Evolutionary conservation across 2,113 vertebrate genomes (phyloP).

Genomic region (Petaurus breviceps): DNA sequence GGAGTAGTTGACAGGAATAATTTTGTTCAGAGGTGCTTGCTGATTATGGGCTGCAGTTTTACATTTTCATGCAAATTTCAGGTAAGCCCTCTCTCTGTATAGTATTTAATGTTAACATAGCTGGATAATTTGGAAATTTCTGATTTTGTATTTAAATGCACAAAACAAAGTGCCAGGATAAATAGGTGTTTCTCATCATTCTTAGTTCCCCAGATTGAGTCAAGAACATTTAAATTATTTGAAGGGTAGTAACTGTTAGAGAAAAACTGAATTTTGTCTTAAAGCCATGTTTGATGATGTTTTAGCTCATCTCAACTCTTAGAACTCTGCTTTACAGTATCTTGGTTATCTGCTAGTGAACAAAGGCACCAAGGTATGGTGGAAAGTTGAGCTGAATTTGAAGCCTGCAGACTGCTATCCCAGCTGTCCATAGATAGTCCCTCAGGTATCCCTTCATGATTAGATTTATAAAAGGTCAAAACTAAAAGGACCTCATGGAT

Average conservation of each 20-base stretch:
- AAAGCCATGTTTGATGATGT: not conserved
- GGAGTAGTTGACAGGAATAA: constrained; percentile 78
- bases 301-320: not conserved
- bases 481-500: not conserved
- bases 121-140: constrained; percentile 68
- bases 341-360: not conserved
- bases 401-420: not conserved
- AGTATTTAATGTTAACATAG: constrained; percentile 62
- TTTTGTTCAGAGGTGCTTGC: constrained; percentile 74
- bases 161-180: constrained; percentile 38
- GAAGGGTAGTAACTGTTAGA: not conserved
- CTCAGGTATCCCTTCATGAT: not conserved
- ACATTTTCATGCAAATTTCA: constrained; percentile 78
- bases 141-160: constrained; percentile 56
- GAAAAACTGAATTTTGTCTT: not conserved
- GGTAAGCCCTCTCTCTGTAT: constrained; percentile 46
- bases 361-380: not conserved
- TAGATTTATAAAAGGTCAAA: not conserved
- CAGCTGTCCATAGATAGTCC: not conserved
- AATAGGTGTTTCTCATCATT: constrained; percentile 55
- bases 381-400: not conserved
- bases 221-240: constrained; percentile 45
- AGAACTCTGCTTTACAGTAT: not conserved
- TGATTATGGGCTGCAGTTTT: constrained; percentile 64
- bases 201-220: not conserved